Conservation (phyloP, 2,113 vertebrate genomes). For the Dolichotis patagonum region DNA sequence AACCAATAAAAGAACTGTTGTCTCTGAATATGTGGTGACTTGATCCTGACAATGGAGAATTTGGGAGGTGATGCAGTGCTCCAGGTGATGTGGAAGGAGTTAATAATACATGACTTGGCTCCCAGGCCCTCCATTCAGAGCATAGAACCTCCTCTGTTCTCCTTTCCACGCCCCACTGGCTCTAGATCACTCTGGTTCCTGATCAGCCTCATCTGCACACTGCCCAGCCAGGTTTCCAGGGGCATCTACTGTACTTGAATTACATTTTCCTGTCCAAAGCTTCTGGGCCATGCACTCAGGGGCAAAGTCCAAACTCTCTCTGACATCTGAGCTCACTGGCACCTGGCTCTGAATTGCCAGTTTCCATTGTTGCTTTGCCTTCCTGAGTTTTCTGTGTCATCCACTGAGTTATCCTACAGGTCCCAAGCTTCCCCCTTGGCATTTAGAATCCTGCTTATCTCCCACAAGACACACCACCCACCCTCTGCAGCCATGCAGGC, state of each 20-base stretch:
- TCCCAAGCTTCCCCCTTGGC: background rate
- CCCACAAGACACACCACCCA: background rate
- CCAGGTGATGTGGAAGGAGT: background rate
- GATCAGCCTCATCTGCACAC: background rate
- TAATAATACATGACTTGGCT: background rate
- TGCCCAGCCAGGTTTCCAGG: background rate
- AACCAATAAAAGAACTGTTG: background rate
- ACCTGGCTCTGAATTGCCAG: background rate
- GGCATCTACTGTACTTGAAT: background rate
- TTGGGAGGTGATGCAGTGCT: background rate
- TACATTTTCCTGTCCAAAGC: background rate
- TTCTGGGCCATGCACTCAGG: background rate
- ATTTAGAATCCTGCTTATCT: background rate
- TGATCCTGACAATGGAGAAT: background rate
- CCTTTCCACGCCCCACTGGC: background rate
- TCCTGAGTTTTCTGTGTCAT: background rate
- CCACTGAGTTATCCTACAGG: background rate
- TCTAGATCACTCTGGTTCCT: background rate
- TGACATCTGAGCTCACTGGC: constrained; percentile 22
- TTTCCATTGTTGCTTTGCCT: background rate
- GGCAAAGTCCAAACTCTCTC: constrained; percentile 3
- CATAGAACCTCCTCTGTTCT: too few species aligned
- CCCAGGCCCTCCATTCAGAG: background rate
- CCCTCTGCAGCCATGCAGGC: background rate
- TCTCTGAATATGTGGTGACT: background rate